Base-by-base conservation (phyloP, 2,113 vertebrate species). In the Hippocampus comes region DNA sequence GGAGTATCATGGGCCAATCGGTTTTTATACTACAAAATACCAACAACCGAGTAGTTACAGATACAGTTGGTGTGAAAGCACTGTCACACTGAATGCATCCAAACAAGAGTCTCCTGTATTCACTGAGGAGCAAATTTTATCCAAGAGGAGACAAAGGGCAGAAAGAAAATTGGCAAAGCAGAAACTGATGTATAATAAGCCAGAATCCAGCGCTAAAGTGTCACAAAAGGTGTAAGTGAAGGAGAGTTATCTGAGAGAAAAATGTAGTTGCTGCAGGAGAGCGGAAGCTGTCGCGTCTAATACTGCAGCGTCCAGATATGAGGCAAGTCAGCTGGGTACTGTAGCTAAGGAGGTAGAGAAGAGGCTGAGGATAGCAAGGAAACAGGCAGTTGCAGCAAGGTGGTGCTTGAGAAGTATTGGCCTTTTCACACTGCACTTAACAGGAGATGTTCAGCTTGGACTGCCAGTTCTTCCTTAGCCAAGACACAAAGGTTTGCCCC, bases 401-500 rank as follows among this genome's bases (percentile, higher is more conserved):
- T 38, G 34, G 34, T 7, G 34, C 34, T 38, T 38, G 5, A 38
- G 34, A 5, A 38, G 25, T 25, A 25, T 25, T 1, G 43, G 43
- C 43, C 43, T 46, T 46, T 46, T 46, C 43, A 46, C 43, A 46
- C 43, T 46, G 43, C 43, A 46, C 43, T 46, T 46, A 46, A 12
- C 14, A 46, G 43, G 7, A 27, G 34, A 63, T 18, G 30, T 20
- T 41, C 17, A 3, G 2, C 60, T 41, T 41, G 10, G 63, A n/a
- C 63, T 12, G 23, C 63, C 25, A 21, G 27, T 71, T 70, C 71
- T 63, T 3, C 55, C 23, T 67, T 2, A 63, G 21, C 73, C 9
- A 25, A 42, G 34, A 66, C 27, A 81, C 30, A 30, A 30, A 30
- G 30, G 27, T 27, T 27, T 73, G 71, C 41, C 55, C 41, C 11